These are phyloP conservation scores for Ailuropoda melanoleuca DNA, from an alignment of 2,113 vertebrate genomes.

Conservation along the genomic window DNA sequence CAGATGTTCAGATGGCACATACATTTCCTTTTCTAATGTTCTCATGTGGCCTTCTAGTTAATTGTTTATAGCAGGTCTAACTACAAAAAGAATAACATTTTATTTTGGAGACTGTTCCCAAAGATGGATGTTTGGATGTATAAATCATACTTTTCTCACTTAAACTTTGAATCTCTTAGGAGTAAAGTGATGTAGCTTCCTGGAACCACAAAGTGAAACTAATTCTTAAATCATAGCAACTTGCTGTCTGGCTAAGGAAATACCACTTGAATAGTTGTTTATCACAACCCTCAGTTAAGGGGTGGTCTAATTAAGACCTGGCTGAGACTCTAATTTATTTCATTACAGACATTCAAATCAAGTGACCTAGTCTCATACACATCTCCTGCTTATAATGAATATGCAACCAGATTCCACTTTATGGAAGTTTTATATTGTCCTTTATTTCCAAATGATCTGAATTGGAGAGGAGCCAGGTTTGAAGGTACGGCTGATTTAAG, in stretches of 20 bases:
- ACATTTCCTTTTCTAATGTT: slow-evolving; percentile 35
- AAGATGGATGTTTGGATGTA: not conserved
- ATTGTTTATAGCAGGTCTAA: slow-evolving; percentile 42
- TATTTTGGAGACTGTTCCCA: slow-evolving; percentile 28
- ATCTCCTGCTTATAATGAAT: not conserved
- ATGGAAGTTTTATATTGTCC: not conserved
- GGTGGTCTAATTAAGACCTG: not conserved
- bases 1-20: slow-evolving; percentile 61
- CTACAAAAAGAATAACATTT: slow-evolving; percentile 41
- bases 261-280: not conserved
- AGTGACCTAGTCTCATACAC: not conserved
- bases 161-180: slow-evolving; percentile 2
- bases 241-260: not conserved
- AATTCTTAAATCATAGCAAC: not conserved
- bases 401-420: not conserved
- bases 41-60: slow-evolving; percentile 19
- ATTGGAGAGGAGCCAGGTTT: not conserved
- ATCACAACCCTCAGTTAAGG: not conserved
- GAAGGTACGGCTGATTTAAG: not conserved
- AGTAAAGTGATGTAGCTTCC: slow-evolving; percentile 14
- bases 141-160: slow-evolving; percentile 18
- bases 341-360: not conserved
- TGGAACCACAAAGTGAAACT: slow-evolving; percentile 21
- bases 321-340: not conserved
- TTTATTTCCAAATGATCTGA: not conserved